Conservation (phyloP, 1,140 invertebrate species). For the Drosophila trapezifrons region DNA sequence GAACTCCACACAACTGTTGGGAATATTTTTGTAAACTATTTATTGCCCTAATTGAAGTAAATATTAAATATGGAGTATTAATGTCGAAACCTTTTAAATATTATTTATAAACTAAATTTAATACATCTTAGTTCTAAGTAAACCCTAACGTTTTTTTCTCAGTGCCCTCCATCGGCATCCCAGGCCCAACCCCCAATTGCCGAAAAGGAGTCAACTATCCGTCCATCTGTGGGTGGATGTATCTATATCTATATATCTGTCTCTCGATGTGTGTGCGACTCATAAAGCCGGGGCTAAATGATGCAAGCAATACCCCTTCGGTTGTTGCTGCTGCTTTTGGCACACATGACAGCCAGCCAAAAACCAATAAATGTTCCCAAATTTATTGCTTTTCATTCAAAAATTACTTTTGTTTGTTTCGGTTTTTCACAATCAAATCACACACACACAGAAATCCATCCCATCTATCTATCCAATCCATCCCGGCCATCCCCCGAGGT, state of each 20-base stretch:
- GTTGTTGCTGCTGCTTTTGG: slow-evolving; percentile 33
- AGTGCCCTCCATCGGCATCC: slow-evolving; percentile 21
- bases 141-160: neutral
- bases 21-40: too few species aligned
- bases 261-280: slow-evolving; percentile 12
- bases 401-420: slow-evolving; percentile 79
- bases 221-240: slow-evolving; percentile 51
- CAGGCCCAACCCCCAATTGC: slow-evolving; percentile 25
- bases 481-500: slow-evolving; percentile 37
- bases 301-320: slow-evolving; percentile 60
- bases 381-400: slow-evolving; percentile 82
- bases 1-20: too few species aligned
- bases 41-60: too few species aligned
- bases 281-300: slow-evolving; percentile 66
- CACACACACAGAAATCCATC: slow-evolving; percentile 31
- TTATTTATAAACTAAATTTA: neutral
- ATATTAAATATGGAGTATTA: neutral
- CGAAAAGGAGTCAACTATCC: slow-evolving; percentile 60
- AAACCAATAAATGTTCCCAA: slow-evolving; percentile 83
- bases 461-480: slow-evolving; percentile 15
- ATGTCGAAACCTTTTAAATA: too few species aligned
- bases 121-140: neutral
- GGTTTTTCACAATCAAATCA: slow-evolving; percentile 64
- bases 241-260: slow-evolving; percentile 14
- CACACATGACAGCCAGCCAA: slow-evolving; percentile 62